Conservation (phyloP, 2,797 vertebrate genomes). For the Paratrypauchen microcephalus region DNA sequence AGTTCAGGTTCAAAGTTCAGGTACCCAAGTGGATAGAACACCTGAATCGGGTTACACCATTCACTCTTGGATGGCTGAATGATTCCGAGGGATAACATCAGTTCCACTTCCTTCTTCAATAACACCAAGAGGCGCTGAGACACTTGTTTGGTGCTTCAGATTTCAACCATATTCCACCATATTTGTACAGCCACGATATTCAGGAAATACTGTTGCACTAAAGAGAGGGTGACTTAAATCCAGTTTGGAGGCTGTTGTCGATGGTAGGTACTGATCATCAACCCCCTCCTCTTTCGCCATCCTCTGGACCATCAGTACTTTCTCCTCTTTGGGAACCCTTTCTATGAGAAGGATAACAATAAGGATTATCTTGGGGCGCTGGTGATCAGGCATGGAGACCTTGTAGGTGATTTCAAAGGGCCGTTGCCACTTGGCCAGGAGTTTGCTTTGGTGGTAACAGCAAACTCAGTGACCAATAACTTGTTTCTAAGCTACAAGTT, state of each 20-base stretch:
- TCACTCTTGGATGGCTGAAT: too few relatives aligned
- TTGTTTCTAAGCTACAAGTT: conserved; percentile 3
- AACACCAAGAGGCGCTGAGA: background rate
- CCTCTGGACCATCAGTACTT: too few relatives aligned
- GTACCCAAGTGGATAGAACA: conserved; percentile 1
- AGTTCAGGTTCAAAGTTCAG: conserved; percentile 5
- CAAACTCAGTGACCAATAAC: background rate
- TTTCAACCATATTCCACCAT: background rate
- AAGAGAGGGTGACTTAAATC: background rate
- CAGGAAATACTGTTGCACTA: conserved; percentile 8
- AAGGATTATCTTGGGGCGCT: too few relatives aligned
- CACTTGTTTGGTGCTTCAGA: too few relatives aligned
- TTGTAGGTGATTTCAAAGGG: too few relatives aligned
- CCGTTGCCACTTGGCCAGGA: conserved; percentile 25
- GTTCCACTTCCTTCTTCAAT: background rate
- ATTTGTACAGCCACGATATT: conserved; percentile 5
- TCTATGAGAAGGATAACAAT: too few relatives aligned
- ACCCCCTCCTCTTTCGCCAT: too few relatives aligned
- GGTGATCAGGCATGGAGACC: too few relatives aligned
- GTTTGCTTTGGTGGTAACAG: conserved; percentile 14
- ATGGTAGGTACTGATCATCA: too few relatives aligned
- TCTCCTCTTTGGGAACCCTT: too few relatives aligned
- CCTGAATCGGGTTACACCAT: background rate
- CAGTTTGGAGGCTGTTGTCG: background rate
- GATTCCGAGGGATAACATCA: too few relatives aligned